Evolutionary conservation across 1,140 invertebrate genomes (phyloP).

Genomic region (Drosophila orosa): DNA sequence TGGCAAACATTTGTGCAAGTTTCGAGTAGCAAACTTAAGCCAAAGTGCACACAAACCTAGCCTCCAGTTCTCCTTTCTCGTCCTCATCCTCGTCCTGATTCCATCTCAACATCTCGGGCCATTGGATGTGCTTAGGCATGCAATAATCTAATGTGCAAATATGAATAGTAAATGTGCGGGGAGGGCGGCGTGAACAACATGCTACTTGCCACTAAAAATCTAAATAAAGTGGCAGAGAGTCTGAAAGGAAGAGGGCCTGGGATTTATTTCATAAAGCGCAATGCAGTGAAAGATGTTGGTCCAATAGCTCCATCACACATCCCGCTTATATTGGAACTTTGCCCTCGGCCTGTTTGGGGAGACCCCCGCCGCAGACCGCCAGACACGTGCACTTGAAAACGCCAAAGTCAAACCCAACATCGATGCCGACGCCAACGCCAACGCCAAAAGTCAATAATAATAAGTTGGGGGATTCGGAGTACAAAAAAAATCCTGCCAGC

Average conservation of each 20-base stretch:
- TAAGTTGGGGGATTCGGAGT: conserved; percentile 53
- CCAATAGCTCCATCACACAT: conserved; percentile 63
- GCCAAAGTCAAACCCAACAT: conserved; percentile 54
- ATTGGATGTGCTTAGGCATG: conserved; percentile 69
- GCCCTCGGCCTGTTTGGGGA: conserved; percentile 22
- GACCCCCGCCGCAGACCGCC: conserved; percentile 41
- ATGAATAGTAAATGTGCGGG: conserved; percentile 66
- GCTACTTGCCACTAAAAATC: conserved; percentile 70
- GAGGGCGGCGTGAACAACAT: conserved; percentile 46
- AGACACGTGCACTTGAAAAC: conserved; percentile 77
- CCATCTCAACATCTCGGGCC: conserved; percentile 1
- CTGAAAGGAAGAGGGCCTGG: neutral
- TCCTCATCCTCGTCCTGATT: neutral
- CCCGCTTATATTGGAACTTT: conserved; percentile 34
- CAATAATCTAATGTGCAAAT: conserved; percentile 82
- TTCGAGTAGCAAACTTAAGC: conserved; percentile 58
- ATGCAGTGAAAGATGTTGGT: conserved; percentile 65
- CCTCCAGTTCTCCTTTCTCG: neutral
- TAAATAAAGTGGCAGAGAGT: conserved; percentile 58
- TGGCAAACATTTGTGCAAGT: conserved; percentile 64
- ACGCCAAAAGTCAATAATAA: conserved; percentile 79
- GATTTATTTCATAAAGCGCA: conserved; percentile 45
- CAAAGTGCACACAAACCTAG: conserved; percentile 54
- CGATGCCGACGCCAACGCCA: conserved; percentile 25
- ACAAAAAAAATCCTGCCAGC: conserved; percentile 34